phyloP scores from a whole-genome alignment of 2,113 vertebrate genomes.

The Melanerpes formicivorus region DNA sequence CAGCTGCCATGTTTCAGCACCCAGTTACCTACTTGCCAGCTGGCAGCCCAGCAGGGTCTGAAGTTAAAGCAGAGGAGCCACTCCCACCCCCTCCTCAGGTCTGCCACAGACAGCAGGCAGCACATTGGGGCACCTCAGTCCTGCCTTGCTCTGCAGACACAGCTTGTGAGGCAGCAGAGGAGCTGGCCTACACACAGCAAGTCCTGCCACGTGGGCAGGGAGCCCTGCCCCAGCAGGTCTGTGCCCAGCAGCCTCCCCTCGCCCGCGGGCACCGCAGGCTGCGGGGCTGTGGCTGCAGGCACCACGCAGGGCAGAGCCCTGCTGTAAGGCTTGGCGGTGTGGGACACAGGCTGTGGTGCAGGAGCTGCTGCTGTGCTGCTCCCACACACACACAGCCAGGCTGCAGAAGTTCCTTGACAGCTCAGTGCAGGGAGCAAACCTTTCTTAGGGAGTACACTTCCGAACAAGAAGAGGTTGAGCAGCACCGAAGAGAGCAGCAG shows the following conservation, averaged over 20 bases:
- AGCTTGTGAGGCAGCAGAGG: accelerated
- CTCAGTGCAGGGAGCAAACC: slow-evolving; percentile 39
- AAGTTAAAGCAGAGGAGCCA: background rate
- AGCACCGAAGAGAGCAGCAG: background rate
- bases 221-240: accelerated
- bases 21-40: background rate
- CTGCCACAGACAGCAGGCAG: accelerated
- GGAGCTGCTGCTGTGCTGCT: background rate
- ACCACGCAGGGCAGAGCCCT: slow-evolving; percentile 37
- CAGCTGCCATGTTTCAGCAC: background rate
- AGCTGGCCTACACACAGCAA: background rate
- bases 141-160: background rate
- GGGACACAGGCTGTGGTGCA: slow-evolving; percentile 12
- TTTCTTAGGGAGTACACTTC: background rate
- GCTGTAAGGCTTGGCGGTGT: slow-evolving; percentile 83
- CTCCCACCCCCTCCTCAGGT: background rate
- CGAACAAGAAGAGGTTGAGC: background rate
- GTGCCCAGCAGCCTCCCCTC: background rate
- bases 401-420: background rate
- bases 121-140: accelerated
- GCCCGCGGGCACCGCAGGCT: background rate
- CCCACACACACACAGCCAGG: background rate
- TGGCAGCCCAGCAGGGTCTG: background rate
- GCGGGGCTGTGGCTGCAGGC: background rate
- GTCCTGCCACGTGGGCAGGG: accelerated